Conservation (phyloP, 2,888 invertebrate species). For the Abrostola tripartita region DNA sequence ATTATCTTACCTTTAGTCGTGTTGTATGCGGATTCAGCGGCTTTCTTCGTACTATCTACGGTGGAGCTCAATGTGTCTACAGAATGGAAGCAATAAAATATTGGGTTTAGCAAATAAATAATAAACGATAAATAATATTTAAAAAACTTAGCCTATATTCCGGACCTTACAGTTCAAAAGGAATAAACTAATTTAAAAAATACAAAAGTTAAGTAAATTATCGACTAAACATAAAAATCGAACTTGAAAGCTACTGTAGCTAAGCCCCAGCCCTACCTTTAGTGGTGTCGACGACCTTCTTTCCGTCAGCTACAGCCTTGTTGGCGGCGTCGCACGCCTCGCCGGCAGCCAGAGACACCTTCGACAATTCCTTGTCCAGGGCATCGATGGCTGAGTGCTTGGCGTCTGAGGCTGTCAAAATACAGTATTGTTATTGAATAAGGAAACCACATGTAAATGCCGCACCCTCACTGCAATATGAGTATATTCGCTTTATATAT, state of each 20-base stretch:
- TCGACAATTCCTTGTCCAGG: slow-evolving; percentile 85
- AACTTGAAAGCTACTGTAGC: not conserved
- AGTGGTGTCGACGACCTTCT: slow-evolving; percentile 83
- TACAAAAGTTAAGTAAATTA: not conserved
- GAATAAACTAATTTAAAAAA: not conserved
- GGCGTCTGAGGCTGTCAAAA: slow-evolving; percentile 74
- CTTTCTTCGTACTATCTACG: slow-evolving; percentile 82
- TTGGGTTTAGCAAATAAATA: slow-evolving; percentile 15
- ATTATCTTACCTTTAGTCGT: slow-evolving; percentile 77
- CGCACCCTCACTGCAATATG: too few relatives aligned
- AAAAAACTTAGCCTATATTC: too few relatives aligned
- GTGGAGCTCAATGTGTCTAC: slow-evolving; percentile 81
- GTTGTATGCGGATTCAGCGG: slow-evolving; percentile 81
- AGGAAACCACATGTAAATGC: too few relatives aligned
- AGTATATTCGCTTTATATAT: too few relatives aligned
- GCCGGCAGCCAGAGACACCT: slow-evolving; percentile 83
- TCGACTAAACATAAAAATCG: slow-evolving; percentile 1
- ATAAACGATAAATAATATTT: slow-evolving; percentile 5
- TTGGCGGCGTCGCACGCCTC: slow-evolving; percentile 82
- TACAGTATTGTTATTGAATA: slow-evolving; percentile 2
- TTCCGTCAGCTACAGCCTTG: slow-evolving; percentile 83
- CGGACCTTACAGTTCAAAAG: not conserved
- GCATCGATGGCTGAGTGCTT: slow-evolving; percentile 86
- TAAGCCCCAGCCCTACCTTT: slow-evolving; percentile 72
- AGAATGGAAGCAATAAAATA: slow-evolving; percentile 43